A percentile compares a stretch with the other conserved stretches of the same genome.
Evolutionary conservation across 2,888 invertebrate species (phyloP).

Genomic region (Mythimna loreyi): DNA sequence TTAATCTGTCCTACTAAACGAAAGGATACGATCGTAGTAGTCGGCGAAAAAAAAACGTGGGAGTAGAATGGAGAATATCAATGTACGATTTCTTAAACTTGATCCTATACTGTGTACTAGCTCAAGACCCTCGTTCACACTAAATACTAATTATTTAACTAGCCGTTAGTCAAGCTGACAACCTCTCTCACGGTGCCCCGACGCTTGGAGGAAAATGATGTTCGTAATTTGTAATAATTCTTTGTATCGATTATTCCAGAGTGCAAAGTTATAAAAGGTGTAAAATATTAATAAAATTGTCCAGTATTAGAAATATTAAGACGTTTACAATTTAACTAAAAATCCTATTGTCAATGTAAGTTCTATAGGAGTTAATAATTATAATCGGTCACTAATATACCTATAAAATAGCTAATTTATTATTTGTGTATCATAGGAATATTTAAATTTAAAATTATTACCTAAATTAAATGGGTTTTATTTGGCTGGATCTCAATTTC

Average conservation of each 20-base stretch:
- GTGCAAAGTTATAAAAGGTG: conserved; percentile 26
- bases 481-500: conserved; percentile 12
- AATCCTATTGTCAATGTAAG: conserved; percentile 48
- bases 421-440: conserved; percentile 34
- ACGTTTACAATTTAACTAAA: conserved; percentile 31
- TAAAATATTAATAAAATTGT: conserved; percentile 44
- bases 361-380: conserved; percentile 19
- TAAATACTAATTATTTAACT: too few species aligned
- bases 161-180: too few species aligned
- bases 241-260: conserved; percentile 6
- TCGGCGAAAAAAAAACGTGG: neutral
- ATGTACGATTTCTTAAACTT: too few species aligned
- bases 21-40: too few species aligned
- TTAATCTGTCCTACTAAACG: neutral
- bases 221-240: neutral
- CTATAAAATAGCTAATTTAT: conserved; percentile 40
- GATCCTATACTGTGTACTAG: too few species aligned
- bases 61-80: neutral
- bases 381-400: conserved; percentile 31
- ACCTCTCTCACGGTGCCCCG: too few species aligned
- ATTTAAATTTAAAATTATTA: conserved; percentile 9
- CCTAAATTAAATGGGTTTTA: neutral
- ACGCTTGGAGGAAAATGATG: neutral
- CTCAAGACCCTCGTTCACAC: too few species aligned
- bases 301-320: conserved; percentile 52